Conservation (phyloP, 2,113 vertebrate species). For the Benitochromis conjunctus region DNA sequence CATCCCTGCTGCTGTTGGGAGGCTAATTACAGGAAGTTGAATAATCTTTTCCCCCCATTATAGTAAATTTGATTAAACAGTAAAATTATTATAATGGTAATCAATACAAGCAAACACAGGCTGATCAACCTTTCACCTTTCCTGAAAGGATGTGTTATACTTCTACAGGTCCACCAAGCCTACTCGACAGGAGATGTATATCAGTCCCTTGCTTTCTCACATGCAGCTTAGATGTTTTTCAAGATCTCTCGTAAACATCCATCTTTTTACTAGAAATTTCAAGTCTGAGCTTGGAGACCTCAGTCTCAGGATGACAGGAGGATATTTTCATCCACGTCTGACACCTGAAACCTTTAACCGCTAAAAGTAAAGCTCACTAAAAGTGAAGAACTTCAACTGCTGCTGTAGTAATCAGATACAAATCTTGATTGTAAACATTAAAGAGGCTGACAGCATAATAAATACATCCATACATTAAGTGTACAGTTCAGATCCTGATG, state of each 20-base stretch:
- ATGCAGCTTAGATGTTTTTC: neutral
- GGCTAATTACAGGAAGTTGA: neutral
- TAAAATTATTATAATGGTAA: neutral
- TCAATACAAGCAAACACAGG: neutral
- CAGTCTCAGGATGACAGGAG: neutral
- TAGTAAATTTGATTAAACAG: neutral
- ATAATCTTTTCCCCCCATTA: neutral
- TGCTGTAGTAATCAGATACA: neutral
- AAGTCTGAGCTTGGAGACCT: neutral
- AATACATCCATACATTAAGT: slow-evolving; percentile 20
- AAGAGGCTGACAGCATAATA: slow-evolving; percentile 8
- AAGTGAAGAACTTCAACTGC: neutral
- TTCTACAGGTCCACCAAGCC: neutral
- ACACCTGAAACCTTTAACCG: neutral
- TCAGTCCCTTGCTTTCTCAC: neutral
- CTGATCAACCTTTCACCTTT: neutral
- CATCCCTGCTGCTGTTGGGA: neutral
- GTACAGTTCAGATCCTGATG: neutral
- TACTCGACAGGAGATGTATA: neutral
- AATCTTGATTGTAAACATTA: slow-evolving; percentile 1
- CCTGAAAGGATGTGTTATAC: neutral
- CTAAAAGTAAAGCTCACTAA: neutral
- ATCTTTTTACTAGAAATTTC: neutral
- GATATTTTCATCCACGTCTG: neutral
- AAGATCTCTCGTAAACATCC: neutral